Evolutionary conservation across 2,888 invertebrate species (phyloP).

Genomic region (Dasysyrphus albostriatus): DNA sequence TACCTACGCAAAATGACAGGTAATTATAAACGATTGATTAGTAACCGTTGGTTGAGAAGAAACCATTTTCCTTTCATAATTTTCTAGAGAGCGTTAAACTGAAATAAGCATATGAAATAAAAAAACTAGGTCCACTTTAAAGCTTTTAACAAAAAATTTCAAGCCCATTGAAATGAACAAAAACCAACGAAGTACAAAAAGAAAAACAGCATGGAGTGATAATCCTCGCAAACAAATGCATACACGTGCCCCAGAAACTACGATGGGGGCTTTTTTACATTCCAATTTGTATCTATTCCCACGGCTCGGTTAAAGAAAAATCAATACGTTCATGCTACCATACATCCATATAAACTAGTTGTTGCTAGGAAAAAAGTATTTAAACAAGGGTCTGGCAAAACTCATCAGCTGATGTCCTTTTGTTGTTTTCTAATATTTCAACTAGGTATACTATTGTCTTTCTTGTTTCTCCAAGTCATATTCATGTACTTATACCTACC

Average conservation of each 20-base stretch:
- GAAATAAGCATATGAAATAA: neutral
- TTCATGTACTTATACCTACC: neutral
- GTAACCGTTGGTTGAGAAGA: neutral
- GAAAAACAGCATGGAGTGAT: constrained; percentile 35
- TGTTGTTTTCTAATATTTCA: constrained; percentile 30
- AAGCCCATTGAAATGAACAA: constrained; percentile 23
- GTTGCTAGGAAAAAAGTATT: constrained; percentile 4
- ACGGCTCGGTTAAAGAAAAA: constrained; percentile 57
- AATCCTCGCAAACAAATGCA: constrained; percentile 50
- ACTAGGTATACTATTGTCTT: neutral
- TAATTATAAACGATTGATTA: neutral
- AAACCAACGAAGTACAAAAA: constrained; percentile 5
- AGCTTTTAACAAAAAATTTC: neutral
- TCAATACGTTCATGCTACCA: constrained; percentile 40
- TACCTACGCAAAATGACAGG: neutral
- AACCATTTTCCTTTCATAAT: neutral
- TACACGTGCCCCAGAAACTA: constrained; percentile 57
- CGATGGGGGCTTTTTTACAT: constrained; percentile 30
- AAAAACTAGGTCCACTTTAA: constrained; percentile 1
- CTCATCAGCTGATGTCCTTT: constrained; percentile 58
- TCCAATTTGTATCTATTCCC: constrained; percentile 28
- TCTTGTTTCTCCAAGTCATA: constrained; percentile 2
- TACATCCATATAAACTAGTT: constrained; percentile 39
- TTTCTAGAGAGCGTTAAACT: neutral
- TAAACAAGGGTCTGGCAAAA: constrained; percentile 3